Percentiles rank a stretch among this genome's conserved stretches.
phyloP scores from a whole-genome alignment of 1,140 invertebrate species.

The Anastrepha ludens region DNA sequence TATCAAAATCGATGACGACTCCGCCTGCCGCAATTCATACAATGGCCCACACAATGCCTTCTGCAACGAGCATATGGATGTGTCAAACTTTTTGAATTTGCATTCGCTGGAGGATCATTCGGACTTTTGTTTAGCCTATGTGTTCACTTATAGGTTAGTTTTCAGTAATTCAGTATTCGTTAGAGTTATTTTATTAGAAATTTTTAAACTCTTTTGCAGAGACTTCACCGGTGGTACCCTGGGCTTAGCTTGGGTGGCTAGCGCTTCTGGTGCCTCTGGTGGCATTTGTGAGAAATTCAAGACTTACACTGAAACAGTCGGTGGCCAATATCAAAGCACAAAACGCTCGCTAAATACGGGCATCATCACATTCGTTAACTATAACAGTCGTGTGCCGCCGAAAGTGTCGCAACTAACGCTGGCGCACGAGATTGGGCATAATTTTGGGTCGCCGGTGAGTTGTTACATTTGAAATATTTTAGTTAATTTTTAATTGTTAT shows the following conservation, averaged over 20 bases:
- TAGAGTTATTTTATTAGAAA: neutral
- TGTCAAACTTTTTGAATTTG: slow-evolving; percentile 98
- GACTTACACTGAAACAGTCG: slow-evolving; percentile 95
- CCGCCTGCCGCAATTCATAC: slow-evolving; percentile 81
- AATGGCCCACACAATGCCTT: slow-evolving; percentile 91
- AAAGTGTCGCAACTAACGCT: slow-evolving; percentile 98
- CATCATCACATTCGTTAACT: slow-evolving; percentile 99
- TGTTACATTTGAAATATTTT: neutral
- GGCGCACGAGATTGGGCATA: slow-evolving; percentile 99
- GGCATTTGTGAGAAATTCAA: slow-evolving; percentile 99
- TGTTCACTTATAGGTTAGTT: slow-evolving; percentile 91
- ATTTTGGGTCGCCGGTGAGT: slow-evolving; percentile 97
- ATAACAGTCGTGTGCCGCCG: slow-evolving; percentile 95
- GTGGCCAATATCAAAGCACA: slow-evolving; percentile 93
- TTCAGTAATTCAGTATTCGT: neutral
- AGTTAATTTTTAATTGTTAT: too few species aligned
- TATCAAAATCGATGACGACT: slow-evolving; percentile 90
- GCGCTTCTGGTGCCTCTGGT: slow-evolving; percentile 95
- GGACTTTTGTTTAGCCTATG: slow-evolving; percentile 98
- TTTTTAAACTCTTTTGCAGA: slow-evolving; percentile 72
- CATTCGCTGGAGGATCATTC: slow-evolving; percentile 98
- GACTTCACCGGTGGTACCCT: slow-evolving; percentile 98
- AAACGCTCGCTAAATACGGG: slow-evolving; percentile 98
- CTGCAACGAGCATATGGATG: slow-evolving; percentile 98
- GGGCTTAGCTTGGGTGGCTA: slow-evolving; percentile 98